Evolutionary conservation across 2,797 vertebrate genomes (phyloP), one percentile per base, ranked within the genome.

Genomic region (Eulemur mongoz): DNA sequence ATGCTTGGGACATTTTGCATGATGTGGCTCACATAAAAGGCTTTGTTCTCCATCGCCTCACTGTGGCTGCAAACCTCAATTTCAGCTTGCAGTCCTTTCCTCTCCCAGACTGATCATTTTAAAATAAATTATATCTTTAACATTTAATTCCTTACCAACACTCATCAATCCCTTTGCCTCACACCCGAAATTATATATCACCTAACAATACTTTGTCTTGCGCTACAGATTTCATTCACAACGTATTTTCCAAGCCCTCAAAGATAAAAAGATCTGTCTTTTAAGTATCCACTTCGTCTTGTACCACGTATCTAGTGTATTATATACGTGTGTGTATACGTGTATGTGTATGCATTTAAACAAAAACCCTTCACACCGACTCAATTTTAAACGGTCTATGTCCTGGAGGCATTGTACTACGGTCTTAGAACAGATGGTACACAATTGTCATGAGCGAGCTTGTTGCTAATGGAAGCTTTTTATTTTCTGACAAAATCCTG

Each of bases 21-120:
- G 80, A 65, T 88, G 73, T 92, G 81, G 85, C 96, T 98, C 91
- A 97, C 93, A 98, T 95, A 97, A 96, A 98, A 96, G 97, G 97
- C 98, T 98, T 99, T 99, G 98, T 99, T 98, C 98, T 98, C 97
- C 98, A 79, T 89, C 52, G 96, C 98, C 98, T 98, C 98, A 76
- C 96, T 94, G 97, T 93, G 95, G 98, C 76, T 94, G 54, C 75
- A 91, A 86, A 91, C 93, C 94, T 95, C 95, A 93, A 94, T 70
- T 97, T 95, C 96, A 89, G n/a, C 2, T 57, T 87, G 32, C 81
- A 48, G 43, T 54, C 27, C 32, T 4, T 87, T 89, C 93, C 92
- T 89, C 87, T 81, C 93, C 59, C 20, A 43, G 22, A 84, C 45
- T 1, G 40, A 96, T 69, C 88, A 61, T 67, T 76, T 96, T 81